Percentiles rank a stretch among this genome's conserved stretches.
Conservation (phyloP, 2,888 invertebrate species). For the Andrena minutula region DNA sequence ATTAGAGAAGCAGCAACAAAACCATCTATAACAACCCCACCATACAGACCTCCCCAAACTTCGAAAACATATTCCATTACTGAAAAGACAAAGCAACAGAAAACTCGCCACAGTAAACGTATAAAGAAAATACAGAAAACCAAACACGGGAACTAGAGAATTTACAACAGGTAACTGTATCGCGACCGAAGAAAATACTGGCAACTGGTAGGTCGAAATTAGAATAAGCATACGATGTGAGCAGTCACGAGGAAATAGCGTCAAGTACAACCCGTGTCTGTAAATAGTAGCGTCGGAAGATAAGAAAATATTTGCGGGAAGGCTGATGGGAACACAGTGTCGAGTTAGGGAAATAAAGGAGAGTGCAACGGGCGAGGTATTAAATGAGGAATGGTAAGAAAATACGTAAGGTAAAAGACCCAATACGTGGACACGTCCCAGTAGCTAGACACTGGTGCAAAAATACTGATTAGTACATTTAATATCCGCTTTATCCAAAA, state of each 20-base stretch:
- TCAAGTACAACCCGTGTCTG: not conserved
- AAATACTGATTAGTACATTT: too few relatives aligned
- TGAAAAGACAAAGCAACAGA: not conserved
- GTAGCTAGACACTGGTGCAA: too few relatives aligned
- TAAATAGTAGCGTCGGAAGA: conserved; percentile 23
- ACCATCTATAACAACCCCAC: not conserved
- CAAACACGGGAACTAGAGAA: not conserved
- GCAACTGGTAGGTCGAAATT: not conserved
- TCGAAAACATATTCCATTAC: too few relatives aligned
- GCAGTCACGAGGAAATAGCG: conserved; percentile 5
- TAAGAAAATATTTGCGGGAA: conserved; percentile 19
- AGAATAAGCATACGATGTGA: not conserved
- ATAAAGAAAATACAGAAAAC: not conserved
- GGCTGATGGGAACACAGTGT: not conserved
- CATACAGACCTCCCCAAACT: too few relatives aligned
- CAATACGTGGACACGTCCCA: too few relatives aligned
- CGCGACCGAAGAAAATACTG: not conserved
- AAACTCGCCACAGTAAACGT: not conserved
- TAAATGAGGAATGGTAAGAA: not conserved
- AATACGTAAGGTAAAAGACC: too few relatives aligned
- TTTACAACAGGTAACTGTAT: not conserved
- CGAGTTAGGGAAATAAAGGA: not conserved
- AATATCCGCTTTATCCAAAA: too few relatives aligned
- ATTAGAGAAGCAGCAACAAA: conserved; percentile 19
- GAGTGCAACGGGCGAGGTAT: not conserved